Base-by-base conservation (phyloP, 2,797 vertebrate genomes). In the Halcyon badia region DNA sequence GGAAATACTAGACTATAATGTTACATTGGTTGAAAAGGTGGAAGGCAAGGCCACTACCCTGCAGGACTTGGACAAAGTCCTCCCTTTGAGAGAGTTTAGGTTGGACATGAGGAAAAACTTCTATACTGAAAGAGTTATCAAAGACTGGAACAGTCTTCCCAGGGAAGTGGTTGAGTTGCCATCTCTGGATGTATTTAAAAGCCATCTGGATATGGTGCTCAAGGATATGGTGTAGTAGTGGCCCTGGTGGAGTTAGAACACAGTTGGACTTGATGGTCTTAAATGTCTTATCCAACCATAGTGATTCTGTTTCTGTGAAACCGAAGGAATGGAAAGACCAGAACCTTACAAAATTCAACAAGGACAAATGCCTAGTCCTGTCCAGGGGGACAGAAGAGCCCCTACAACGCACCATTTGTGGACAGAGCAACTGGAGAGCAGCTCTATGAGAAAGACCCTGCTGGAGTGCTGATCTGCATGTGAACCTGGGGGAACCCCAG, bases 381-480 rank as follows among this genome's bases (percentile, higher is more conserved):
- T 22, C 39, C 9, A 57, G 13, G 37, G 2, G 16, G 8, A 19
- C 17, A 61, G 17, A 70, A 51, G 9, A 71, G 10, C 6, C 17
- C 17, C 17, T 57, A 22, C 7, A 71, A 22, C 10, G 52, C 5
- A 46, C 1, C 12, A 31, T 37, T 10, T n/a, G 17, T 30, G 24
- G 14, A 35, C 41, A 37, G 17, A 72, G 14, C 1, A 6, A 22
- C 19, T 4, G 2, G 12, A 25, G 25, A 61, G 9, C 17, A 87
- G 46, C 42, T 71, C 30, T 28, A 13, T 1, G 4, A 58, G 33
- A 49, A 81, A 22, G 48, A 13, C 26, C 35, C 70, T 62, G 37
- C 16, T 42, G 18, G 7, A 66, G 31, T 7, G 8, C 1, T 22
- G 52, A n/a, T 7, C 33, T 33, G 33, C 21, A 2, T 1, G 0